phyloP scores from a whole-genome alignment of 1,140 invertebrate genomes.

The Mamestra configurata region DNA sequence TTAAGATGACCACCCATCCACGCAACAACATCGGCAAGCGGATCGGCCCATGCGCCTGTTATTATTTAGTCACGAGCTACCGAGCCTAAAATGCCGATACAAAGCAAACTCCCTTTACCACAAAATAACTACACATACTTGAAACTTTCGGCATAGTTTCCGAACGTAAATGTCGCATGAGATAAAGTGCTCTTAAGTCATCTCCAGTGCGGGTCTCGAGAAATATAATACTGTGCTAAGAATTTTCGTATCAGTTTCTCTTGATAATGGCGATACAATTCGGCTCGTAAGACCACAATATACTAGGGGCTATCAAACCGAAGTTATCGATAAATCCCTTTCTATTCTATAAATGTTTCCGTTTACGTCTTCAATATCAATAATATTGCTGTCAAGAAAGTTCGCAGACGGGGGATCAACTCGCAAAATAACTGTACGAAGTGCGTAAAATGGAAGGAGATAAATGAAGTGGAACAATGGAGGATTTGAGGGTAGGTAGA shows the following conservation, averaged over 20 bases:
- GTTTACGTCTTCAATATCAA: conserved; percentile 24
- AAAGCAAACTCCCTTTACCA: neutral
- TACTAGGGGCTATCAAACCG: conserved; percentile 15
- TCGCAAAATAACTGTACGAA: neutral
- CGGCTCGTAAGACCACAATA: conserved; percentile 16
- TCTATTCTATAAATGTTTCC: conserved; percentile 19
- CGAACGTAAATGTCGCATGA: conserved; percentile 18
- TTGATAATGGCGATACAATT: conserved; percentile 14
- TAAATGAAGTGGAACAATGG: neutral
- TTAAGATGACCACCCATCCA: too few relatives aligned
- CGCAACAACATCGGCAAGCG: too few relatives aligned
- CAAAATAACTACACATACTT: neutral
- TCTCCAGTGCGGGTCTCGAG: neutral
- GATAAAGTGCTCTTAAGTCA: conserved; percentile 29
- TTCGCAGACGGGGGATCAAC: neutral
- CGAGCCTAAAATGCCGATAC: neutral
- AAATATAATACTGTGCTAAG: conserved; percentile 28
- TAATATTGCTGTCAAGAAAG: neutral
- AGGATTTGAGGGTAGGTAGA: too few relatives aligned
- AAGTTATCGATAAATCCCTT: conserved; percentile 31
- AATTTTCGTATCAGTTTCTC: conserved; percentile 1
- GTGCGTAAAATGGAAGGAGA: neutral
- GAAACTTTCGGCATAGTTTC: conserved; percentile 28
- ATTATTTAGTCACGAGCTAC: too few relatives aligned
- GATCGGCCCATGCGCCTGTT: too few relatives aligned